These are phyloP conservation scores for Anomalospiza imberbis DNA, from an alignment of 2,797 vertebrate genomes.

Conservation along the genomic window DNA sequence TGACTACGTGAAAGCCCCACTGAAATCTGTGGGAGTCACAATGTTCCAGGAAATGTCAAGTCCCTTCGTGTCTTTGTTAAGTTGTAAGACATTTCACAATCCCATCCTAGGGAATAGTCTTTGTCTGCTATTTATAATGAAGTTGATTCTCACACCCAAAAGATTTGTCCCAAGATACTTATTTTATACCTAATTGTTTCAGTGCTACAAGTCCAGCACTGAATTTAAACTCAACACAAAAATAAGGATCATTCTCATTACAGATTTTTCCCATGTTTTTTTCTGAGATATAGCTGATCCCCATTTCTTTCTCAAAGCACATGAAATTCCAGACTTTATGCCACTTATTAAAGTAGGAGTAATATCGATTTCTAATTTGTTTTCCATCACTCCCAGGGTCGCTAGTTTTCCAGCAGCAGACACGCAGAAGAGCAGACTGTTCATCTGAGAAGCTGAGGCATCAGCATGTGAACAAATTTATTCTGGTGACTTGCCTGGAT, in stretches of 20 bases:
- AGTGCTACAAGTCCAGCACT: not conserved
- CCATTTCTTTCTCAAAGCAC: not conserved
- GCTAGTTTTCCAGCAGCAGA: not conserved
- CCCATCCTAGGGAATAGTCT: not conserved
- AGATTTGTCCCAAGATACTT: not conserved
- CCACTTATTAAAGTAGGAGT: not conserved
- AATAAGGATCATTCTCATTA: not conserved
- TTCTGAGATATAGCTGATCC: not conserved
- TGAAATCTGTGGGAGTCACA: not conserved
- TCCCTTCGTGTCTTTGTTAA: not conserved
- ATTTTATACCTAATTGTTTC: not conserved
- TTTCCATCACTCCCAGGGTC: not conserved
- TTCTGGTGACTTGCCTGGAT: not conserved
- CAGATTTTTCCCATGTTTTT: not conserved
- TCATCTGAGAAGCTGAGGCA: not conserved
- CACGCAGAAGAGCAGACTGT: not conserved
- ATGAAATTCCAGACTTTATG: not conserved
- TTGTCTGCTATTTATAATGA: not conserved
- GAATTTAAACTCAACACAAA: not conserved
- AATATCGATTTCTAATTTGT: not conserved
- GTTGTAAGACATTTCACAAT: constrained; percentile 1
- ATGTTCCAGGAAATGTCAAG: not conserved
- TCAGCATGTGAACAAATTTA: not conserved
- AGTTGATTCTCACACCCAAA: not conserved
- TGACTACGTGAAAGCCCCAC: not conserved